Conservation (phyloP, 2,888 invertebrate genomes). For the Oscheius sp. region DNA sequence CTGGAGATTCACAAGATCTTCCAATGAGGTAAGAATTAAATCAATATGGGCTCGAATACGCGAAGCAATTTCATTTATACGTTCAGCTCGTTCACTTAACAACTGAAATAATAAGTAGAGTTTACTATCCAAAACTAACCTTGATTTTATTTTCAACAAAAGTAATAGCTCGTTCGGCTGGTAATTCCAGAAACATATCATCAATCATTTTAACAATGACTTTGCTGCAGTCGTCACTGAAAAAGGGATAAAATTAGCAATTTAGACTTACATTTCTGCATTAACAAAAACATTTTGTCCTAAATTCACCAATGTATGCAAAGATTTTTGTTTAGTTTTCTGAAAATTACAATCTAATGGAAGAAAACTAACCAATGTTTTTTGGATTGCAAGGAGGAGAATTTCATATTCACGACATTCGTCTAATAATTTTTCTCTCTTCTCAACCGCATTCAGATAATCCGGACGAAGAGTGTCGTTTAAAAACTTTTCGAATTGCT, state of each 20-base stretch:
- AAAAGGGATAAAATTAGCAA: background rate
- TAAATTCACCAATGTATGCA: slow-evolving; percentile 38
- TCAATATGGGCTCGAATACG: slow-evolving; percentile 32
- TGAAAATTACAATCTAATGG: slow-evolving; percentile 10
- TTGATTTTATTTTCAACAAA: slow-evolving; percentile 38
- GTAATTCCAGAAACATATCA: slow-evolving; percentile 39
- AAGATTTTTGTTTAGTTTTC: slow-evolving; percentile 8
- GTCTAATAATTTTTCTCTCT: slow-evolving; percentile 24
- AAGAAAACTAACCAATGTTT: slow-evolving; percentile 17
- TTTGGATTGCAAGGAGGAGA: slow-evolving; percentile 30
- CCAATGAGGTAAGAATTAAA: slow-evolving; percentile 26
- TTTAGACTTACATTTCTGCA: slow-evolving; percentile 40
- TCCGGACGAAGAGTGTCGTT: slow-evolving; percentile 27
- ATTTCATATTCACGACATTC: slow-evolving; percentile 39
- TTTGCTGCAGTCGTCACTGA: slow-evolving; percentile 39
- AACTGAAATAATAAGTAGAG: slow-evolving; percentile 11
- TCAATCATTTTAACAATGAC: slow-evolving; percentile 44
- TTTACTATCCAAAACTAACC: background rate
- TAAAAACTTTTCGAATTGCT: slow-evolving; percentile 30
- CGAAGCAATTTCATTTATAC: background rate
- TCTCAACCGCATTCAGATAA: slow-evolving; percentile 25
- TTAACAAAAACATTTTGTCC: slow-evolving; percentile 43
- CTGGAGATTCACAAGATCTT: too few relatives aligned
- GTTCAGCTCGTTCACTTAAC: slow-evolving; percentile 10
- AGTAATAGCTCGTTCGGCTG: slow-evolving; percentile 34